Percentiles rank a stretch among this genome's conserved stretches.
These are phyloP conservation scores for Drosophila mettleri DNA, from an alignment of 2,888 invertebrate genomes.

Conservation along the genomic window DNA sequence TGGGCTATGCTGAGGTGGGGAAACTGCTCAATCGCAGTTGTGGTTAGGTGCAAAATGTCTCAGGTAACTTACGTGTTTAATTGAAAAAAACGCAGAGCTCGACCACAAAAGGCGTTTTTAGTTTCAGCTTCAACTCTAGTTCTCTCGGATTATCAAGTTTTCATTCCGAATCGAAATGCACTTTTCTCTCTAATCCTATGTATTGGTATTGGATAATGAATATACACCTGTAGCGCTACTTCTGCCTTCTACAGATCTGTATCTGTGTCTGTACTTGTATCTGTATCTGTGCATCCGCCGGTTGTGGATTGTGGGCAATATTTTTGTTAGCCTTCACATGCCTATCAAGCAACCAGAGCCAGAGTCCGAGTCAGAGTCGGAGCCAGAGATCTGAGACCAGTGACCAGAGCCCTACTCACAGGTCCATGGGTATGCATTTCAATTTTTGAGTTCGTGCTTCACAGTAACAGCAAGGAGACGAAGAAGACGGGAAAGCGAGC, in stretches of 20 bases:
- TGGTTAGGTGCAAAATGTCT: constrained; percentile 56
- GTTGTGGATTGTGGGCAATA: constrained; percentile 31
- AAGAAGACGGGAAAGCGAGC: neutral
- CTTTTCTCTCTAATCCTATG: neutral
- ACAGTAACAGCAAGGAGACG: neutral
- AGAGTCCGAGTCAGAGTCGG: neutral
- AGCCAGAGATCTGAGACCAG: neutral
- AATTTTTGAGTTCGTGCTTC: constrained; percentile 20
- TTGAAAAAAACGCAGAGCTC: constrained; percentile 58
- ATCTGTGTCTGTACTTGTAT: constrained; percentile 12
- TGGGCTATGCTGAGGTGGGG: neutral
- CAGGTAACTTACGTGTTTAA: constrained; percentile 60
- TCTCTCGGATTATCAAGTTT: constrained; percentile 22
- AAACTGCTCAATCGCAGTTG: constrained; percentile 52
- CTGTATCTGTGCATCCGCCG: constrained; percentile 38
- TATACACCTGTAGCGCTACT: neutral
- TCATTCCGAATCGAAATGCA: constrained; percentile 22
- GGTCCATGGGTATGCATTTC: constrained; percentile 49
- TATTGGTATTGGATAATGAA: neutral
- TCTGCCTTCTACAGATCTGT: constrained; percentile 19
- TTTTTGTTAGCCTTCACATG: constrained; percentile 33
- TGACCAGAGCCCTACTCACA: neutral
- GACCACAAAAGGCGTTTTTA: constrained; percentile 66
- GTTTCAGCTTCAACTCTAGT: constrained; percentile 25
- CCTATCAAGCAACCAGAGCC: constrained; percentile 16